phyloP scores from a whole-genome alignment of 2,797 vertebrate genomes.

The Acanthornis magna region DNA sequence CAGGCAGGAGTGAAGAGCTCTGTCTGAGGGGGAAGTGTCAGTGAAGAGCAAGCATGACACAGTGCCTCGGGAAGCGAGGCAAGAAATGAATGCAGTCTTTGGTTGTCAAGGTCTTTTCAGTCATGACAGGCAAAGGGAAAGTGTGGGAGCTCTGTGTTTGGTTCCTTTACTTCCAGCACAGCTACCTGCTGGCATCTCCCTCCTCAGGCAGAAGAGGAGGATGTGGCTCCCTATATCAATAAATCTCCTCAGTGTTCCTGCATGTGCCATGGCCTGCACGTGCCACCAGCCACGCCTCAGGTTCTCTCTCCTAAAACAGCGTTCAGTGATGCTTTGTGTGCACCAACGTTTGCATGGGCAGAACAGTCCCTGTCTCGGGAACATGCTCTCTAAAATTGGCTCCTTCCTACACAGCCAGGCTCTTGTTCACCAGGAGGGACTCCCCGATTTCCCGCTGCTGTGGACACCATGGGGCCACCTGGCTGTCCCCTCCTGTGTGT shows the following conservation, averaged over 20 bases:
- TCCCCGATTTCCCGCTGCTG: neutral
- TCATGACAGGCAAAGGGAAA: neutral
- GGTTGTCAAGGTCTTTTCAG: neutral
- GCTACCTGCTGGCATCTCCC: neutral
- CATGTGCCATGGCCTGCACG: rapidly evolving
- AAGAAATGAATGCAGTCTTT: neutral
- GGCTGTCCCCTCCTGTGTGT: neutral
- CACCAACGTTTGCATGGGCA: rapidly evolving
- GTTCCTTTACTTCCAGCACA: neutral
- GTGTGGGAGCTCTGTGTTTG: neutral
- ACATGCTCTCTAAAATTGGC: neutral
- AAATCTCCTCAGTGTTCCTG: neutral
- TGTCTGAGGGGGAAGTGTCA: neutral
- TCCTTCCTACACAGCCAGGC: rapidly evolving
- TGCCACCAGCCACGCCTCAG: neutral
- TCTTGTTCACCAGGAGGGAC: neutral
- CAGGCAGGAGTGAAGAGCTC: neutral
- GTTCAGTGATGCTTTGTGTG: neutral
- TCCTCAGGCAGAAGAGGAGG: neutral
- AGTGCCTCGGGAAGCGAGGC: neutral
- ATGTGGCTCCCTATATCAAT: neutral
- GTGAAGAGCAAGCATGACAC: neutral
- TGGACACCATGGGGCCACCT: rapidly evolving
- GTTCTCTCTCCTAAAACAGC: neutral
- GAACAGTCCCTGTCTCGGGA: neutral